These are phyloP conservation scores for Bombus cullumanus DNA, from an alignment of 1,140 invertebrate species.

Conservation along the genomic window DNA sequence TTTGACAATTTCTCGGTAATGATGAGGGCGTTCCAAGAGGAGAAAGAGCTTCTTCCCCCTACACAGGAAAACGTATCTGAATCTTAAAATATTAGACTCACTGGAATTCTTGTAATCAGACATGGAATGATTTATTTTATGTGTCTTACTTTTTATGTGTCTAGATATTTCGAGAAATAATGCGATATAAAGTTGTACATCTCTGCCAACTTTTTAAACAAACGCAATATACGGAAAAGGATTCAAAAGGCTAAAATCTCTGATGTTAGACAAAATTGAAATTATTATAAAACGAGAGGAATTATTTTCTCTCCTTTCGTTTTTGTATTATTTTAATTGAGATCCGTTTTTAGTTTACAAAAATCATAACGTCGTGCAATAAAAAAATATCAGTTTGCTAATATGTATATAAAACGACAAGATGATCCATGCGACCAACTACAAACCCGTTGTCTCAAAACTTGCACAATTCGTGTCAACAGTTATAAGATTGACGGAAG, in stretches of 20 bases:
- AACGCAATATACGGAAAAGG: no score
- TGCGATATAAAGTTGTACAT: background rate
- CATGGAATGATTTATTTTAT: background rate
- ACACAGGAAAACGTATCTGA: no score
- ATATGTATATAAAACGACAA: no score
- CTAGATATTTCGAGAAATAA: background rate
- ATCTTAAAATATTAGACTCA: background rate
- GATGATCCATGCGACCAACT: no score
- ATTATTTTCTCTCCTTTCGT: no score
- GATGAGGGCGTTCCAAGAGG: background rate
- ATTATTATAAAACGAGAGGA: no score
- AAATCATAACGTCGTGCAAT: background rate
- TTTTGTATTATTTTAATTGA: background rate
- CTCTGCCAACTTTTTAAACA: background rate
- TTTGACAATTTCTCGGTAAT: slow-evolving; percentile 11
- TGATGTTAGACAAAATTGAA: no score
- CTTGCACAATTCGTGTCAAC: no score
- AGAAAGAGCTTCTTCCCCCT: background rate
- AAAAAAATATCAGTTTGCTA: background rate
- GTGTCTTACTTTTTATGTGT: no score
- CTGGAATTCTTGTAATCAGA: background rate
- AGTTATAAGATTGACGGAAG: no score
- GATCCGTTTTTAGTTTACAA: background rate
- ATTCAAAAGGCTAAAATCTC: no score
- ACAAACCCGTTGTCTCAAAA: no score